Conservation (phyloP, 37 sponge, comb jelly and placozoan species). For the Aplysina aerophoba region DNA sequence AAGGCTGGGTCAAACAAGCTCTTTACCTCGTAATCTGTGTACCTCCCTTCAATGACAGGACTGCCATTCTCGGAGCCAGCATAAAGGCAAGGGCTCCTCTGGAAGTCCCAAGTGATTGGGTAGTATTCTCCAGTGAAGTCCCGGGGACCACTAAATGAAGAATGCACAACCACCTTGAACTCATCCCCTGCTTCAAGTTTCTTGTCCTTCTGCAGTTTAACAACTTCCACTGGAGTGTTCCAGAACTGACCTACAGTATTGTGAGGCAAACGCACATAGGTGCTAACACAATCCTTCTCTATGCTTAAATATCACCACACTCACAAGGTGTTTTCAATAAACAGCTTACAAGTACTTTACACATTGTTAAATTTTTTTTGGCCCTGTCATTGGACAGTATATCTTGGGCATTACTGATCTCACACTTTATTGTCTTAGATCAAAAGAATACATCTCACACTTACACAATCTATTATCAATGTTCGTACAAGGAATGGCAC, state of each 20-base stretch:
- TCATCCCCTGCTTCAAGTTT: not conserved
- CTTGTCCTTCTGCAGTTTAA: not conserved
- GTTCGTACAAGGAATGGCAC: too few relatives aligned
- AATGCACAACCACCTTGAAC: not conserved
- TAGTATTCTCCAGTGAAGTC: conserved; percentile 11
- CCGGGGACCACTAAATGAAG: conserved; percentile 1
- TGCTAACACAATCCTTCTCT: too few relatives aligned
- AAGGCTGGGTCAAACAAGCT: conserved; percentile 26
- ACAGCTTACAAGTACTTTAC: too few relatives aligned
- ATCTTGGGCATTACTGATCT: too few relatives aligned
- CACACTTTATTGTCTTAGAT: too few relatives aligned
- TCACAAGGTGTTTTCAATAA: too few relatives aligned
- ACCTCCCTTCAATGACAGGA: conserved; percentile 36
- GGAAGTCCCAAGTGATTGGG: conserved; percentile 27
- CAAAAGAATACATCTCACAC: too few relatives aligned
- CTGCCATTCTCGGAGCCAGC: conserved; percentile 20
- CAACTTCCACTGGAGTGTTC: conserved; percentile 35
- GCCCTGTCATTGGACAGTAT: too few relatives aligned
- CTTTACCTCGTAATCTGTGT: conserved; percentile 19
- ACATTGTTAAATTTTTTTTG: too few relatives aligned
- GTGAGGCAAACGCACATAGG: not conserved
- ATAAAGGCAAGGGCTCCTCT: conserved; percentile 22
- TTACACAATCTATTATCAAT: too few relatives aligned
- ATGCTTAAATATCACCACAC: too few relatives aligned
- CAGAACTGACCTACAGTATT: conserved; percentile 40